Conservation (phyloP, 2,797 vertebrate genomes). For the Podarcis siculus region DNA sequence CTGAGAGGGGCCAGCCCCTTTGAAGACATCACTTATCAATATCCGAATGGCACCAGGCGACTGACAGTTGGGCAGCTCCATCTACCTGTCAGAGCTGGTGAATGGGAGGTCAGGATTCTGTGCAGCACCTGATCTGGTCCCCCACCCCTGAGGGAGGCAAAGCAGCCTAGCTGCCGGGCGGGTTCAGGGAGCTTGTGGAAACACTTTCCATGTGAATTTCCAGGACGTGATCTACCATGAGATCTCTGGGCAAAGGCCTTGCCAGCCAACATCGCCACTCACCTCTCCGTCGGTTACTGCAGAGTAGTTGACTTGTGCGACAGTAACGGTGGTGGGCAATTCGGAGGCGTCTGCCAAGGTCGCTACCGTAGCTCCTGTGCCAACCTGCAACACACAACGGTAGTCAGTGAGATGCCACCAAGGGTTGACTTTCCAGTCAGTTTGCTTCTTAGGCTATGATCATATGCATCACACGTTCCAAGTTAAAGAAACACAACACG, state of each 20-base stretch:
- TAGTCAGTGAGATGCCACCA: accelerated
- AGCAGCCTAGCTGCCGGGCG: not conserved
- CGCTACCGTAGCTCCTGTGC: conserved; percentile 95
- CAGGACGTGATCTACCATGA: too few relatives aligned
- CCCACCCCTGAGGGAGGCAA: not conserved
- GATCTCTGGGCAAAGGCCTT: not conserved
- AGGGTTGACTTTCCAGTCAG: too few relatives aligned
- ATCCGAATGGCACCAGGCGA: too few relatives aligned
- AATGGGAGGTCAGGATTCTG: too few relatives aligned
- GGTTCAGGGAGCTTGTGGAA: not conserved
- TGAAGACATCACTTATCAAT: too few relatives aligned
- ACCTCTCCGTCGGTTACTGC: conserved; percentile 95
- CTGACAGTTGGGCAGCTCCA: too few relatives aligned
- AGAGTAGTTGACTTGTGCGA: conserved; percentile 96
- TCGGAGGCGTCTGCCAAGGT: conserved; percentile 96
- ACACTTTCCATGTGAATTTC: not conserved
- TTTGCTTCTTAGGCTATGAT: too few relatives aligned
- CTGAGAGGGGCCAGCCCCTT: too few relatives aligned
- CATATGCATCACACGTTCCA: not conserved
- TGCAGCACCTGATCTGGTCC: too few relatives aligned
- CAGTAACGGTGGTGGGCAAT: conserved; percentile 93
- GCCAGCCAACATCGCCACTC: conserved; percentile 50
- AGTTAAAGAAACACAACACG: not conserved
- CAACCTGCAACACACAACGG: conserved; percentile 80
- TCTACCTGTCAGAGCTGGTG: too few relatives aligned